Conservation (phyloP, 2,797 vertebrate genomes). For the Pseudomugil tenellus region DNA sequence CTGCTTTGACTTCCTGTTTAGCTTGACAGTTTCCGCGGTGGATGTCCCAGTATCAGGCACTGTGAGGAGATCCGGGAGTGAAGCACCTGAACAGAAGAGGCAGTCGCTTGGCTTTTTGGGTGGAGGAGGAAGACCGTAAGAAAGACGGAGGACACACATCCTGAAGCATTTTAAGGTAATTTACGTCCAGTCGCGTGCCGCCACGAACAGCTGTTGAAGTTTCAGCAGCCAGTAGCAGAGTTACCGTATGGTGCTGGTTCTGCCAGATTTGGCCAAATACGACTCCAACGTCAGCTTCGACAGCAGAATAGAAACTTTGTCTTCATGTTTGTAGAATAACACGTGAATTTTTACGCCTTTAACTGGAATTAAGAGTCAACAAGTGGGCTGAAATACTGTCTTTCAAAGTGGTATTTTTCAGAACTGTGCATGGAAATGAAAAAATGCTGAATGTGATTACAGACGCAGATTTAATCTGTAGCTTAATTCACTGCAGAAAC, state of each 20-base stretch:
- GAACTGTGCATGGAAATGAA: not conserved
- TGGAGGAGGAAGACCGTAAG: constrained; percentile 4
- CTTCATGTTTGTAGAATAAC: not conserved
- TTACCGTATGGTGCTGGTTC: constrained; percentile 26
- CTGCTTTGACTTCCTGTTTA: rapidly evolving
- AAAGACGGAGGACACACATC: constrained; percentile 9
- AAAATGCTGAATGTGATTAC: too few relatives aligned
- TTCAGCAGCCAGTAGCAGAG: not conserved
- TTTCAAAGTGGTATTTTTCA: not conserved
- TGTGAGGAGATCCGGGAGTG: constrained; percentile 53
- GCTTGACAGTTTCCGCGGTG: constrained; percentile 10
- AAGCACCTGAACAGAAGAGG: constrained; percentile 30
- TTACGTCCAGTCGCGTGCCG: not conserved
- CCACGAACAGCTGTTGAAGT: not conserved
- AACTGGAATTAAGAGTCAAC: not conserved
- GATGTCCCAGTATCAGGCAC: constrained; percentile 38
- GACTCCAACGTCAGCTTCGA: not conserved
- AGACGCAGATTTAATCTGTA: not conserved
- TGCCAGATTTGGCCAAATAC: constrained; percentile 1
- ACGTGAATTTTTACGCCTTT: not conserved
- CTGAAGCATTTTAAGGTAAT: constrained; percentile 28
- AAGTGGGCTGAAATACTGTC: not conserved
- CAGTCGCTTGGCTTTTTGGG: constrained; percentile 26
- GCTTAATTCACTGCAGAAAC: not conserved
- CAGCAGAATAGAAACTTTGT: not conserved